A percentile compares a stretch with the other conserved stretches of the same genome.
Evolutionary conservation across 1,140 invertebrate genomes (phyloP).

Genomic region (Drosophila novamexicana): DNA sequence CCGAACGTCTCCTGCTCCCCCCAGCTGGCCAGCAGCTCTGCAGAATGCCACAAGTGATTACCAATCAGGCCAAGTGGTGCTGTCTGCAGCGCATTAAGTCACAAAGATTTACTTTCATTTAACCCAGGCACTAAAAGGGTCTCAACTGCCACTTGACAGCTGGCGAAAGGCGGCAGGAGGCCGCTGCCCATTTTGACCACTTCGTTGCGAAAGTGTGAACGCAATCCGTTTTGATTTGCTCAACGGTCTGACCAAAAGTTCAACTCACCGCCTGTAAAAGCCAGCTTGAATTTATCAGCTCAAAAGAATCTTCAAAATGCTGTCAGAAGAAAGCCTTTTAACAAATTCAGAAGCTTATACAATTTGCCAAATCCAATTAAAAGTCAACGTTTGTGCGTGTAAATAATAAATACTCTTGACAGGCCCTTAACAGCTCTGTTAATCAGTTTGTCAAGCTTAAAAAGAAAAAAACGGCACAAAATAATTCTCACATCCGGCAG

Average conservation of each 20-base stretch:
- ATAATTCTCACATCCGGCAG: too few relatives aligned
- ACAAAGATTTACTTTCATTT: constrained; percentile 78
- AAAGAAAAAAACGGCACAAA: too few relatives aligned
- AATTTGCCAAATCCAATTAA: constrained; percentile 25
- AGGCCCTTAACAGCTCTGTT: constrained; percentile 4
- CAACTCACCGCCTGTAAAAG: constrained; percentile 1
- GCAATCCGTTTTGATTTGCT: constrained; percentile 16
- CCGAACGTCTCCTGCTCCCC: too few relatives aligned
- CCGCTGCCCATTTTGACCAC: constrained; percentile 1
- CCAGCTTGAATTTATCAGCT: not conserved
- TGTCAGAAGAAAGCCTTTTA: constrained; percentile 3
- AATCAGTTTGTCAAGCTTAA: not conserved
- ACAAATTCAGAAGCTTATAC: constrained; percentile 4
- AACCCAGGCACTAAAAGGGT: constrained; percentile 59
- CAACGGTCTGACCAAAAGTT: not conserved
- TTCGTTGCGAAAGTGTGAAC: constrained; percentile 36
- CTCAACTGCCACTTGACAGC: constrained; percentile 67
- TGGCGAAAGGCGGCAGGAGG: constrained; percentile 63
- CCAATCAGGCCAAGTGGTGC: constrained; percentile 65
- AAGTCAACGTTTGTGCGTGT: not conserved
- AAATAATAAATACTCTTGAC: constrained; percentile 2
- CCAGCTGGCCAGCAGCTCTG: too few relatives aligned
- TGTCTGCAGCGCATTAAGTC: constrained; percentile 29
- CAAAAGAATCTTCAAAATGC: constrained; percentile 13
- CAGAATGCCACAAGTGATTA: constrained; percentile 69